Evolutionary conservation across 2,113 vertebrate species (phyloP).

Genomic region (Arizona elegans): DNA sequence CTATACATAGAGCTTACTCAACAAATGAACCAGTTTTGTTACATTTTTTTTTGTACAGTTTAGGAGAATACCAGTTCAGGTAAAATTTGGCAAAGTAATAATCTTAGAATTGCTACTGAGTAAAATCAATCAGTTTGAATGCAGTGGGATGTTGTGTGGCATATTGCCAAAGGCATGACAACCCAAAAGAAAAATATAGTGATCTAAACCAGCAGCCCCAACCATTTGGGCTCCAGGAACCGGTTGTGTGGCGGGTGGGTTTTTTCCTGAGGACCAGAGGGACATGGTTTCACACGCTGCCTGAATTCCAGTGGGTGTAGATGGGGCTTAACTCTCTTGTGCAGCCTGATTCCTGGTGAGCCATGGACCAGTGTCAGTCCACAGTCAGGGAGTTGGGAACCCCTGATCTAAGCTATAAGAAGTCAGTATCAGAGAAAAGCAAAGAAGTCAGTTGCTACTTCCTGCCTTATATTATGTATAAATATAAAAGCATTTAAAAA

Average conservation of each 20-base stretch:
- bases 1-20: neutral
- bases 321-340: neutral
- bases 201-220: neutral
- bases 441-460: neutral
- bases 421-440: neutral
- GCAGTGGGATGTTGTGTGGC: neutral
- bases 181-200: neutral
- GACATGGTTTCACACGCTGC: neutral
- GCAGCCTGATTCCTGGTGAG: neutral
- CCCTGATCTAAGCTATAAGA: neutral
- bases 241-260: neutral
- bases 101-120: neutral
- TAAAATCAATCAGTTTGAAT: neutral
- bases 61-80: neutral
- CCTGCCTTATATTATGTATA: neutral
- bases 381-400: neutral
- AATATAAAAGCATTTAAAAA: neutral
- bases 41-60: neutral
- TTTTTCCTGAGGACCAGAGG: neutral
- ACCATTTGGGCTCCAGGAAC: neutral
- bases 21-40: neutral
- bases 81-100: neutral
- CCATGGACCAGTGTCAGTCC: neutral
- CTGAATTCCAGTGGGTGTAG: neutral
- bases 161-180: neutral